Base-by-base conservation (phyloP, 2,797 vertebrate species). In the Enteromius radiatus region DNA sequence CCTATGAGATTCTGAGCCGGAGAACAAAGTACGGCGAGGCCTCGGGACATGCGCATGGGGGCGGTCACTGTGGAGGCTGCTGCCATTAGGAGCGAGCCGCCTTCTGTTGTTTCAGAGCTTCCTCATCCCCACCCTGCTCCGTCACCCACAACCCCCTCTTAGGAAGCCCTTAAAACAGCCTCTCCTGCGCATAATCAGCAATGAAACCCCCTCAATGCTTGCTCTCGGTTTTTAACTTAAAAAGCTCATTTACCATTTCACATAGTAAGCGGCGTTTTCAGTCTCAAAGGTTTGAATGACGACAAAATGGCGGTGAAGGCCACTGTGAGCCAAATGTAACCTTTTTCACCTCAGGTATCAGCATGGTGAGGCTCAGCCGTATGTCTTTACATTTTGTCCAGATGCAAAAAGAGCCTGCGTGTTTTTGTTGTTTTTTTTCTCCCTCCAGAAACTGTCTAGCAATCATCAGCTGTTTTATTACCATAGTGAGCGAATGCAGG, bases 1-100 rank as follows among this genome's bases (percentile, higher is more conserved):
- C 97, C 83, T 98, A 98, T 1, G 97, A 98, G 91, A 98, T 98
- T 90, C 95, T 98, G 87, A 98, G 97, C 92, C 95, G 97, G 82
- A 95, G 96, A 89, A 98, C 97, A 88, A 96, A 97, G 86, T 96
- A 96, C 23, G 97, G 96, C 71, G 97, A 97, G 87, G 92, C 91
- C 14, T 93, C 92, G 7, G 96, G 96, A 76, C 96, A 97, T 75
- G 92, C 95, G 76, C 96, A 97, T 19, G 89, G 93, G 0, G 96
- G 96, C 1, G 93, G 95, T 23, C 96, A 96, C 92, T 97, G 96
- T 15, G 96, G 96, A 5, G 95, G 97, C 90, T 98, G 97, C 93
- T 98, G 97, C 92, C 97, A 97, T 90, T 98, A 94, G 96, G 75
- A 67, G 80, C 67, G 26, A 64, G 21, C 61, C 63, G 64, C 56